Evolutionary conservation across 2,113 vertebrate species (phyloP).

Genomic region (Maccullochella peelii): DNA sequence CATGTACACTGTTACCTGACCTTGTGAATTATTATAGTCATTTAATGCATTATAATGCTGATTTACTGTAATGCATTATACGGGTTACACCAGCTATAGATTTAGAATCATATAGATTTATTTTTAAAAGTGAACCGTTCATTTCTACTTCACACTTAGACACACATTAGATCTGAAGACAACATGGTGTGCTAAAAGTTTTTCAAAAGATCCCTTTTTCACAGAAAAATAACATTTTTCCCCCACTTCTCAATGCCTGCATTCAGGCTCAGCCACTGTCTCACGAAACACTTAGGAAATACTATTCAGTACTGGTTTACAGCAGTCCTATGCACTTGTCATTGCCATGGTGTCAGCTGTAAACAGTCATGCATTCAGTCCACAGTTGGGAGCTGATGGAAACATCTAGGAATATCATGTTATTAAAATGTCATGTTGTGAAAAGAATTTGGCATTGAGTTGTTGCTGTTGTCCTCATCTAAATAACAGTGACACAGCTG

Average conservation of each 20-base stretch:
- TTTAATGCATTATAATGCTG: neutral
- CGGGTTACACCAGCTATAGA: neutral
- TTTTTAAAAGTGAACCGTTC: neutral
- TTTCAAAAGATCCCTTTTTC: neutral
- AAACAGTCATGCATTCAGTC: neutral
- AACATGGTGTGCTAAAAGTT: neutral
- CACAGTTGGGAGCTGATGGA: neutral
- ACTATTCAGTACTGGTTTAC: neutral
- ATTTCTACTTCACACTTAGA: no score
- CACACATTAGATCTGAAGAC: neutral
- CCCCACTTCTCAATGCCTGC: neutral
- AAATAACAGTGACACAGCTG: slow-evolving; percentile 1
- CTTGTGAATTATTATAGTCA: neutral
- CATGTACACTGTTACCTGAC: neutral
- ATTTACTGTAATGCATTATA: neutral
- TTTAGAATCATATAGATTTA: no score
- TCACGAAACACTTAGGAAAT: neutral
- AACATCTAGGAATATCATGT: neutral
- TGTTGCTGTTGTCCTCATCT: neutral
- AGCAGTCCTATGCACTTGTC: neutral
- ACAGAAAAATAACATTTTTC: neutral
- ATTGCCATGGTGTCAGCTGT: neutral
- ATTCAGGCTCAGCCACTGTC: neutral
- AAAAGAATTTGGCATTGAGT: neutral
- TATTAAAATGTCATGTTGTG: slow-evolving; percentile 5